Conservation (phyloP, 2,113 vertebrate species). For the Copsychus sechellarum region DNA sequence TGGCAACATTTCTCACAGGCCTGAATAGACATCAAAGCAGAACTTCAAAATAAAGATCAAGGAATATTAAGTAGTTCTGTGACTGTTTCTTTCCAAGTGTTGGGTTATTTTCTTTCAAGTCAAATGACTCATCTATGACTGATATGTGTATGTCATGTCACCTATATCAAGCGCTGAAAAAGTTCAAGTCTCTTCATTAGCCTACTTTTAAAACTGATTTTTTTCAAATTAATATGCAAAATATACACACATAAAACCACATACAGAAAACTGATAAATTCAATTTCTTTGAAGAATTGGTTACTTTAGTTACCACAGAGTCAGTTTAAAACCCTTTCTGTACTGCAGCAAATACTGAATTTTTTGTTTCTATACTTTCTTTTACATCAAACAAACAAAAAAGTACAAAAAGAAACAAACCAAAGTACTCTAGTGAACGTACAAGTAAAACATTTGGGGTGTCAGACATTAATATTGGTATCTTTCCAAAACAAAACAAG, state of each 20-base stretch:
- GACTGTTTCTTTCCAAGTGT: neutral
- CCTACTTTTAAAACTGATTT: neutral
- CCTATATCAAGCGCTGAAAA: neutral
- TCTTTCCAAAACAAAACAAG: neutral
- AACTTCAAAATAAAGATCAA: conserved; percentile 45
- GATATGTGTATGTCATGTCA: neutral
- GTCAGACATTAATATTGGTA: neutral
- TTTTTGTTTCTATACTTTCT: neutral
- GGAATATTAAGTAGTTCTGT: neutral
- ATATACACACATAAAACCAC: neutral
- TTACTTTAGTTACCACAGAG: neutral
- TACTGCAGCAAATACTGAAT: neutral
- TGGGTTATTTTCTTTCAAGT: neutral
- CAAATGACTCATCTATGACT: neutral
- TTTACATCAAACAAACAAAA: neutral
- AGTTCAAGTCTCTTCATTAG: neutral
- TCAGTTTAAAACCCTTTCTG: neutral
- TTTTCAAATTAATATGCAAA: neutral
- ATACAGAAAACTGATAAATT: neutral
- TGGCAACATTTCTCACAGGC: neutral
- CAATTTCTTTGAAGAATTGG: neutral
- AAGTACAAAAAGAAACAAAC: neutral
- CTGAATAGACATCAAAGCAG: conserved; percentile 18
- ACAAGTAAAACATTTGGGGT: neutral
- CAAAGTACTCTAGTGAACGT: neutral